phyloP scores from a whole-genome alignment of 2,113 vertebrate species.

The Ellobius talpinus region DNA sequence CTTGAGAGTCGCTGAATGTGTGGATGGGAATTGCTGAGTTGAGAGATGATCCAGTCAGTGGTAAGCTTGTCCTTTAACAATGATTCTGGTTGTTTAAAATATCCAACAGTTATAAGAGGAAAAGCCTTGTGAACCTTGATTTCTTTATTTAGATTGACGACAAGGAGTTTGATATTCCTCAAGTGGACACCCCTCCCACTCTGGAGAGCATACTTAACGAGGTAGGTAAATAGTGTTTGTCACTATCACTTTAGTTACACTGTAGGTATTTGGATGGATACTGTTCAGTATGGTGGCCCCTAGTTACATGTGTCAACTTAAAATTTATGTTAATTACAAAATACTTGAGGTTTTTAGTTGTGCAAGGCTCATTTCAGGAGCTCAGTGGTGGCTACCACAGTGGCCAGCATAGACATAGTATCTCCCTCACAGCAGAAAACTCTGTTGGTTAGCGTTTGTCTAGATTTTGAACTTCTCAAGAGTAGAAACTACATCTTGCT shows the following conservation, averaged over 20 bases:
- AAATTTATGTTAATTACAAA: constrained; percentile 29
- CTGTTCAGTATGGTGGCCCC: not conserved
- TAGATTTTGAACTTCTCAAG: constrained; percentile 16
- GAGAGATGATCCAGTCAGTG: not conserved
- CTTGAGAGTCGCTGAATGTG: not conserved
- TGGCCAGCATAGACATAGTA: not conserved
- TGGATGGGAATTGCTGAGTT: constrained; percentile 18
- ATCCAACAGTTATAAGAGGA: not conserved
- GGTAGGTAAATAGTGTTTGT: constrained; percentile 86
- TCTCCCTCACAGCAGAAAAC: not conserved
- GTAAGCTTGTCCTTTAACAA: constrained; percentile 22
- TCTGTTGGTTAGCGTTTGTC: not conserved
- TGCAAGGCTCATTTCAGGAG: not conserved
- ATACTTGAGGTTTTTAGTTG: not conserved
- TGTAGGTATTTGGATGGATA: not conserved
- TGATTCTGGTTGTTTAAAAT: constrained; percentile 12
- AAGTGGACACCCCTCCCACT: constrained; percentile 98
- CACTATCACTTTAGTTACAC: not conserved
- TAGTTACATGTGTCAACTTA: not conserved
- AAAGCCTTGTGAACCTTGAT: constrained; percentile 21
- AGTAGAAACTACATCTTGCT: not conserved
- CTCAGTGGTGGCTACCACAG: not conserved
- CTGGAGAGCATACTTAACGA: constrained; percentile 99
- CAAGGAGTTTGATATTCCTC: constrained; percentile 99
- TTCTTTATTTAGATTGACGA: constrained; percentile 94